Evolutionary conservation across 1,140 invertebrate genomes (phyloP).

Genomic region (Diorhabda carinulata): DNA sequence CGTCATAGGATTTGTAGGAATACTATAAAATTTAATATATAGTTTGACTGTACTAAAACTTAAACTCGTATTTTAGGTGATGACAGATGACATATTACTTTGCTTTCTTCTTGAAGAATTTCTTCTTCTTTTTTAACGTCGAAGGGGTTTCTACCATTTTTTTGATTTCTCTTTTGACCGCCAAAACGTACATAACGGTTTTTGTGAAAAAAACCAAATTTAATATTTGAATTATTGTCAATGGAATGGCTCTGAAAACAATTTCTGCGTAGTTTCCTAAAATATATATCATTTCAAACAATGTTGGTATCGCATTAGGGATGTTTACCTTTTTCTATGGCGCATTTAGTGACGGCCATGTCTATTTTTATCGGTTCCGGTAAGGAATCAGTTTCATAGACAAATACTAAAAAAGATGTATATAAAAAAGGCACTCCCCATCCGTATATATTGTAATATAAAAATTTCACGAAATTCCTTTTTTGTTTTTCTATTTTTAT

Average conservation of each 20-base stretch:
- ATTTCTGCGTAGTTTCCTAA: constrained; percentile 22
- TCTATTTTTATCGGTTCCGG: constrained; percentile 21
- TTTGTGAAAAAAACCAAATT: constrained; percentile 52
- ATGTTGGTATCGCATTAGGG: background rate
- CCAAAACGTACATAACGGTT: constrained; percentile 48
- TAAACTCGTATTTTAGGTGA: too few relatives aligned
- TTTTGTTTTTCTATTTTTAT: constrained; percentile 19
- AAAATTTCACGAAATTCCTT: constrained; percentile 26
- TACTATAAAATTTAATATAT: background rate
- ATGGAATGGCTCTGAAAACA: constrained; percentile 19
- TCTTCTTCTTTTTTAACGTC: constrained; percentile 43
- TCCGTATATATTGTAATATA: constrained; percentile 29
- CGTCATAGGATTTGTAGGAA: background rate
- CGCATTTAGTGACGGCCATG: constrained; percentile 29
- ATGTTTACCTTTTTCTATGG: constrained; percentile 29
- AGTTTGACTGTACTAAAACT: background rate
- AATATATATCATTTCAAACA: background rate
- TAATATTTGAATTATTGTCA: constrained; percentile 45
- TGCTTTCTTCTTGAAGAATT: constrained; percentile 49
- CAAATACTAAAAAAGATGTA: constrained; percentile 15
- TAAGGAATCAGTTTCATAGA: constrained; percentile 10
- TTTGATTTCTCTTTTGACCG: constrained; percentile 51
- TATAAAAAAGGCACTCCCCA: constrained; percentile 26
- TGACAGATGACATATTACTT: constrained; percentile 43
- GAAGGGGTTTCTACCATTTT: constrained; percentile 41